A percentile compares a stretch with the other conserved stretches of the same genome.
These are phyloP conservation scores for Griposia aprilina DNA, from an alignment of 2,888 invertebrate genomes.

Conservation along the genomic window DNA sequence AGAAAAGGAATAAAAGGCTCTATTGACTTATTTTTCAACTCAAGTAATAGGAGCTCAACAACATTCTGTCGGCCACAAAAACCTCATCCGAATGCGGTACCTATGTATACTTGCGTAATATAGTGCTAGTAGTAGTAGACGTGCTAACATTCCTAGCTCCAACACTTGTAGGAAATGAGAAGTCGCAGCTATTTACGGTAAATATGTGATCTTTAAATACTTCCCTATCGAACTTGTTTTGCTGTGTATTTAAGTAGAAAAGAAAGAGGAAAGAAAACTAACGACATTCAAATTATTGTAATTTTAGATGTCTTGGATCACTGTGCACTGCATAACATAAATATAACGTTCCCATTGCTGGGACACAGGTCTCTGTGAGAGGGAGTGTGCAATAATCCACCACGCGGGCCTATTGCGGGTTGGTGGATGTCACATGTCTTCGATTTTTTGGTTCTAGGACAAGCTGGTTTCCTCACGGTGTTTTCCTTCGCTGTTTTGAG, in stretches of 20 bases:
- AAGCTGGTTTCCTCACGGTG: no score
- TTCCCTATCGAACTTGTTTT: slow-evolving; percentile 29
- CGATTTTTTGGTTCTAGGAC: no score
- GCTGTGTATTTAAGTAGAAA: background rate
- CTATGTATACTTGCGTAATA: slow-evolving; percentile 36
- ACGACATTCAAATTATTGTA: background rate
- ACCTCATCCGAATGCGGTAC: slow-evolving; percentile 22
- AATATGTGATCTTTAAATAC: slow-evolving; percentile 27
- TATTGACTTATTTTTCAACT: background rate
- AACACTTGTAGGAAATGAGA: slow-evolving; percentile 37
- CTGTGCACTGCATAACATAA: no score
- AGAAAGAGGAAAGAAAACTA: background rate
- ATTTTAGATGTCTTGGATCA: background rate
- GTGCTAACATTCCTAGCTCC: slow-evolving; percentile 13
- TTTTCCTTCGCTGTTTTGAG: no score
- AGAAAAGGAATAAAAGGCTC: background rate
- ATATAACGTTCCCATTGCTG: no score
- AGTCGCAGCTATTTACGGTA: slow-evolving; percentile 26
- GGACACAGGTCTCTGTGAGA: no score
- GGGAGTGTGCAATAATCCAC: no score
- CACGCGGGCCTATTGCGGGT: no score
- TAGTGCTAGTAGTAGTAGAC: slow-evolving; percentile 14
- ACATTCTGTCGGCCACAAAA: slow-evolving; percentile 37
- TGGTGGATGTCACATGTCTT: no score
- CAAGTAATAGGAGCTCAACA: slow-evolving; percentile 44